Base-by-base conservation (phyloP, 2,888 invertebrate genomes). In the Sinodicranocentrus sp. region DNA sequence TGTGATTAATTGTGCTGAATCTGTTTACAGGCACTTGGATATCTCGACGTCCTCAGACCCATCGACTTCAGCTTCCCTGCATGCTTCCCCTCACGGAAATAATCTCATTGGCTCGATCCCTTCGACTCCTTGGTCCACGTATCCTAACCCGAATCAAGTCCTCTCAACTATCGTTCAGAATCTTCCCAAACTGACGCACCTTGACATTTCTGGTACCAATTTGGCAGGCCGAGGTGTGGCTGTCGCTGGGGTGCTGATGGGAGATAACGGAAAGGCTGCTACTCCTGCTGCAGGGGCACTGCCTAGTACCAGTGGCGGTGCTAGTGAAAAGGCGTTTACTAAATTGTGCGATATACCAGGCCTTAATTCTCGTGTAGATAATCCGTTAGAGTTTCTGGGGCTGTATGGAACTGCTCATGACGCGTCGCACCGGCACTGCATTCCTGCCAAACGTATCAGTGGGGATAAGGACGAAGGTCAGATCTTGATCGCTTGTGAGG, bases 191-290 rank as follows among this genome's bases (percentile, higher is more conserved):
- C 91, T 99, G 82, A 93, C 93, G 54, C 96, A 96, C 25, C 91
- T 99, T 89, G 98, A 99, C 91, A 97, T 99, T 90, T 97, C 98
- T 2, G 98, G 98, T 15, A 98, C 98, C 19, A 98, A 99, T 92
- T 92, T 99, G 86, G 97, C 98, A 52, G 97, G 98, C 15, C 94
- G 94, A 73, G 96, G 96, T 63, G 88, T 88, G 26, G 87, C 83
- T 2, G n/a, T n/a, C n/a, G n/a, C n/a, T n/a, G n/a, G n/a, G n/a
- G 83, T 83, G 85, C 65, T 86, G 83, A 79, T 75, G 65, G 72
- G 48, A n/a, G 63, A 63, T 28, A 10, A 63, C 59, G 1, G 21
- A 65, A 6, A 6, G 39, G 39, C 39, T 8, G 39, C 39, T 39
- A 39, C 39, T 13, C 39, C 39, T 39, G 39, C 39, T n/a, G n/a